Percentiles rank a stretch among this genome's conserved stretches.
phyloP scores from a whole-genome alignment of 2,888 invertebrate genomes.

The Meta bourneti region DNA sequence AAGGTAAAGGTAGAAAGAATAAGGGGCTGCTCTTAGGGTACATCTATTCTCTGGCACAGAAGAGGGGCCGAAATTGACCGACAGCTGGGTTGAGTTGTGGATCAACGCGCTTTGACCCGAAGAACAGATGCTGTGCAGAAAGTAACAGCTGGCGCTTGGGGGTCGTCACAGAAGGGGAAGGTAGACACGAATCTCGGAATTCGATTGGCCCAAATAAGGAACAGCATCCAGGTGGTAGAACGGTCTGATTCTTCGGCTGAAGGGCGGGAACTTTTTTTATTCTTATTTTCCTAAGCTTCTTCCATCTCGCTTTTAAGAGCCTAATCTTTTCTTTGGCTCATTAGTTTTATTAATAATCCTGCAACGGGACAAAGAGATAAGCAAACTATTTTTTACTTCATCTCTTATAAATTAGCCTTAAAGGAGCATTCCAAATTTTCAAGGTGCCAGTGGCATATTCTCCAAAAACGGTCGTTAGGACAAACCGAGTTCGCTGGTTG shows the following conservation, averaged over 20 bases:
- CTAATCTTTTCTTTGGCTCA: slow-evolving; percentile 14
- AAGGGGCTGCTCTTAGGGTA: slow-evolving; percentile 4
- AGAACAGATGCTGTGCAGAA: slow-evolving; percentile 59
- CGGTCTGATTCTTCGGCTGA: neutral
- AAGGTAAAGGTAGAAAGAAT: slow-evolving; percentile 43
- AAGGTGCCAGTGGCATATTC: neutral
- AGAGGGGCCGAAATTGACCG: slow-evolving; percentile 69
- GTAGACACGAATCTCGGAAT: neutral
- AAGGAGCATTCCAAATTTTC: neutral
- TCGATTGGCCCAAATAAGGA: slow-evolving; percentile 65
- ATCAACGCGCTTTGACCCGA: slow-evolving; percentile 71
- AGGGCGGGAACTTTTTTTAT: neutral
- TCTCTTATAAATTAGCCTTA: neutral
- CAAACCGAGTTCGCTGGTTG: neutral
- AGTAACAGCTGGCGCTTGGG: slow-evolving; percentile 65
- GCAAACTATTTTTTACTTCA: neutral
- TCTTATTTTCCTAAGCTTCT: slow-evolving; percentile 3
- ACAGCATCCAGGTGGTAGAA: slow-evolving; percentile 62
- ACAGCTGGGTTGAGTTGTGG: slow-evolving; percentile 69
- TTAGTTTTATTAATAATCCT: slow-evolving; percentile 27
- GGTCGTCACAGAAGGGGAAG: slow-evolving; percentile 14
- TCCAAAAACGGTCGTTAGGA: neutral
- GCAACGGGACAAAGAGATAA: slow-evolving; percentile 5
- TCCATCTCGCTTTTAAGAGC: slow-evolving; percentile 11
- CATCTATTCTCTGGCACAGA: slow-evolving; percentile 17